Percentiles rank a stretch among this genome's conserved stretches.
These are phyloP conservation scores for Periplaneta americana DNA, from an alignment of 1,140 invertebrate genomes.

Conservation along the genomic window DNA sequence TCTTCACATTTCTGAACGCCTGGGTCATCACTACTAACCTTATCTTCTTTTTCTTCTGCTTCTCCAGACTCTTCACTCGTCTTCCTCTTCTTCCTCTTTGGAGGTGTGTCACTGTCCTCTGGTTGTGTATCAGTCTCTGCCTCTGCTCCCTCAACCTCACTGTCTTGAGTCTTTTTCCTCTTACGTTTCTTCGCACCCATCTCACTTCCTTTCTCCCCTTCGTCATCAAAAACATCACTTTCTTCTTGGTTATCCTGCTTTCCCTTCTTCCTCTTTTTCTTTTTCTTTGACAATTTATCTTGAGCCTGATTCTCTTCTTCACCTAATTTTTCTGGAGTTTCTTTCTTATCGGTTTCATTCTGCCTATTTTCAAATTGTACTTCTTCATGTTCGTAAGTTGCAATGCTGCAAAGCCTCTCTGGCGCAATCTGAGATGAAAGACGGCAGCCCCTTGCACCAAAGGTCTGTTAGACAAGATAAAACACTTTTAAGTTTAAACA, in stretches of 20 bases:
- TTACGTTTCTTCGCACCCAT: not conserved
- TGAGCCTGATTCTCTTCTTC: not conserved
- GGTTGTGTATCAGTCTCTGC: not conserved
- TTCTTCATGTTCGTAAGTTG: constrained; percentile 9
- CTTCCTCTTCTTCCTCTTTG: constrained; percentile 13
- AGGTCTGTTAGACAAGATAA: constrained; percentile 20
- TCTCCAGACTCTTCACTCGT: constrained; percentile 16
- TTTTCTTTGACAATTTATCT: constrained; percentile 4
- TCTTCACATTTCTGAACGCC: constrained; percentile 31
- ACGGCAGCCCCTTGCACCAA: constrained; percentile 52
- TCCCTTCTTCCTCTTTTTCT: constrained; percentile 18
- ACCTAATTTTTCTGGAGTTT: not conserved
- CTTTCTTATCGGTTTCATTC: not conserved
- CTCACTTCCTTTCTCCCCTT: not conserved
- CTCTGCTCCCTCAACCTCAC: constrained; percentile 24
- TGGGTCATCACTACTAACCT: not conserved
- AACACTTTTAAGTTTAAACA: not conserved
- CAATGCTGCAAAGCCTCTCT: constrained; percentile 55
- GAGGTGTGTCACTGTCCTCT: not conserved
- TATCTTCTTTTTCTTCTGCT: constrained; percentile 15
- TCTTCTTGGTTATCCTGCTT: constrained; percentile 8
- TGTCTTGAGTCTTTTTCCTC: constrained; percentile 12
- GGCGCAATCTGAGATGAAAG: constrained; percentile 60
- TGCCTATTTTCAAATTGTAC: not conserved
- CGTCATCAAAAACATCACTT: not conserved